phyloP scores from a whole-genome alignment of 2,797 vertebrate genomes.

The Pteronotus mesoamericanus region DNA sequence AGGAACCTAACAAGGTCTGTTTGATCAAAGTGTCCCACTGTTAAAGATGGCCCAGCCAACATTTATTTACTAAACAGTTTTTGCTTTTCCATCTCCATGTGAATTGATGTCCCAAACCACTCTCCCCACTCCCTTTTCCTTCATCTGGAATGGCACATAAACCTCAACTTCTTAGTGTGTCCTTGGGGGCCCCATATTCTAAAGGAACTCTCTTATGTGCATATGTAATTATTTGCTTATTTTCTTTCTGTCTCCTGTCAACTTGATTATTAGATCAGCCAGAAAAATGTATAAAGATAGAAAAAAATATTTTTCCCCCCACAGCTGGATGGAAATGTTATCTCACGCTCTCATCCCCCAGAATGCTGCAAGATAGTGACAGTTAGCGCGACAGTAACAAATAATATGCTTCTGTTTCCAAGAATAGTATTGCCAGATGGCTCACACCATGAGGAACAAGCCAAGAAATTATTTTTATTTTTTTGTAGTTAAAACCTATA shows the following conservation, averaged over 20 bases:
- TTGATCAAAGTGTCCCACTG: background rate
- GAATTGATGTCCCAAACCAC: background rate
- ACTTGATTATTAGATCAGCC: background rate
- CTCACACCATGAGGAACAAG: background rate
- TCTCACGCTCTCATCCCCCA: accelerated
- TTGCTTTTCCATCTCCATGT: background rate
- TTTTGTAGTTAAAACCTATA: background rate
- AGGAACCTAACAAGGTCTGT: background rate
- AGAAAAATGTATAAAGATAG: background rate
- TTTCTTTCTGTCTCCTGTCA: background rate
- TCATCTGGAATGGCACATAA: background rate
- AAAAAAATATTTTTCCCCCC: background rate
- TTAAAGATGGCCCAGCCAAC: background rate
- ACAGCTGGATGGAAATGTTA: background rate
- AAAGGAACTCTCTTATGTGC: background rate
- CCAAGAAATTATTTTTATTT: background rate
- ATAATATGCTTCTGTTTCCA: background rate
- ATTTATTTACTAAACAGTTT: background rate
- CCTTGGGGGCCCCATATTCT: background rate
- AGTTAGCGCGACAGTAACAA: background rate
- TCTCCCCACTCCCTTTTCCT: background rate
- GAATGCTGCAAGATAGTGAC: background rate
- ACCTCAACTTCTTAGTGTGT: background rate
- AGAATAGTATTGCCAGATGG: slow-evolving; percentile 2
- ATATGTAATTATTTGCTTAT: background rate